These are phyloP conservation scores for Saccopteryx bilineata DNA, from an alignment of 2,113 vertebrate species.

Conservation along the genomic window DNA sequence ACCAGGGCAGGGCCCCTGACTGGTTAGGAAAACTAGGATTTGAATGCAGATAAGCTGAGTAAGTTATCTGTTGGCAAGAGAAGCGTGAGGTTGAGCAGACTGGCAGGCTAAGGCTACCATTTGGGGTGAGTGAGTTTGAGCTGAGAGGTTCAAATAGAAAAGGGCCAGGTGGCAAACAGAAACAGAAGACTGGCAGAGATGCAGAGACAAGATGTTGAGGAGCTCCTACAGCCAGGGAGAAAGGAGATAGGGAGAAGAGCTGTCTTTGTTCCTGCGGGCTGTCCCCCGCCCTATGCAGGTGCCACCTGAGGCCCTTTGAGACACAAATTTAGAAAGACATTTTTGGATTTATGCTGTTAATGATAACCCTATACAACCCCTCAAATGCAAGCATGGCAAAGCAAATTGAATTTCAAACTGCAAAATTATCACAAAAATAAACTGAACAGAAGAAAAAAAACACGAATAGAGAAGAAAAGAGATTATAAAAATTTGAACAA, in stretches of 20 bases:
- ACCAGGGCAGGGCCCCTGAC: neutral
- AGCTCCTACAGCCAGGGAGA: no score
- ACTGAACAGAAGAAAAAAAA: constrained; percentile 38
- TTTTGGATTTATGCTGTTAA: neutral
- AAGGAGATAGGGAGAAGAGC: neutral
- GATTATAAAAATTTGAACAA: constrained; percentile 13
- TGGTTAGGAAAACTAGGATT: neutral
- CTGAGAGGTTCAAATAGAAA: neutral
- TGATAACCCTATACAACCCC: neutral
- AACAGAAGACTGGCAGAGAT: neutral
- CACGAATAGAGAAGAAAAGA: neutral
- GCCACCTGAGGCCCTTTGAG: neutral
- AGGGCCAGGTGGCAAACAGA: neutral
- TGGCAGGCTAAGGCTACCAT: neutral
- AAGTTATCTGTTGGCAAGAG: neutral
- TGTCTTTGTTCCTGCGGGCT: neutral
- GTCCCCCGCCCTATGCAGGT: neutral
- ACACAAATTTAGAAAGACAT: neutral
- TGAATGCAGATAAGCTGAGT: neutral
- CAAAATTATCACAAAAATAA: constrained; percentile 44
- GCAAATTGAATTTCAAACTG: neutral
- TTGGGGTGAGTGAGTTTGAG: neutral
- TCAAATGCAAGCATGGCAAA: neutral
- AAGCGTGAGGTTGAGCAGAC: neutral
- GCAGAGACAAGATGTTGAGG: no score